Evolutionary conservation across 2,888 invertebrate species (phyloP).

Genomic region (Tholera decimalis): DNA sequence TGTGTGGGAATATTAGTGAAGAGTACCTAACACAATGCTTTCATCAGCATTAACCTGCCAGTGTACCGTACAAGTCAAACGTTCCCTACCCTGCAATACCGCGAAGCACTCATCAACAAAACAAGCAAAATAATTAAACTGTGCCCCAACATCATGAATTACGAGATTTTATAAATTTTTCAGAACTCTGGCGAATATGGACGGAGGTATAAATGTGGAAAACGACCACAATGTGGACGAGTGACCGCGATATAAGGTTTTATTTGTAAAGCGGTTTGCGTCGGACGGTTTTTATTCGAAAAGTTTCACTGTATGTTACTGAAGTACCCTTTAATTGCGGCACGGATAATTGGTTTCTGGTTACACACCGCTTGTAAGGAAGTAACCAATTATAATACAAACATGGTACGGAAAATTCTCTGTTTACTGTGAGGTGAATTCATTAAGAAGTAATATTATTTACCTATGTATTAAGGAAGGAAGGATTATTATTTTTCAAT

Average conservation of each 20-base stretch:
- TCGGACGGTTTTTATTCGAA: conserved; percentile 34
- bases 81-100: background rate
- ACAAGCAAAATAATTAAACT: conserved; percentile 71
- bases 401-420: background rate
- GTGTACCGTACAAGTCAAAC: background rate
- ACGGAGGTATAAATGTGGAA: conserved; percentile 43
- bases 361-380: conserved; percentile 5
- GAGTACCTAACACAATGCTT: background rate
- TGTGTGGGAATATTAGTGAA: too few relatives aligned
- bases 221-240: conserved; percentile 47
- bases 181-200: conserved; percentile 33
- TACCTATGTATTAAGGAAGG: too few relatives aligned
- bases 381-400: background rate
- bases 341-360: conserved; percentile 31
- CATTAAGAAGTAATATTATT: background rate
- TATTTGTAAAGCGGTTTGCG: conserved; percentile 48
- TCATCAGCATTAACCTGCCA: background rate
- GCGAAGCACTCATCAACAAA: conserved; percentile 28
- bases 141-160: conserved; percentile 58
- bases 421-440: background rate
- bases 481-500: too few relatives aligned
- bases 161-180: conserved; percentile 60
- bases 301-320: conserved; percentile 39
- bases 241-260: conserved; percentile 43
- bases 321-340: conserved; percentile 26